Evolutionary conservation across 2,797 vertebrate genomes (phyloP).

Genomic region (Malacoraja senta): DNA sequence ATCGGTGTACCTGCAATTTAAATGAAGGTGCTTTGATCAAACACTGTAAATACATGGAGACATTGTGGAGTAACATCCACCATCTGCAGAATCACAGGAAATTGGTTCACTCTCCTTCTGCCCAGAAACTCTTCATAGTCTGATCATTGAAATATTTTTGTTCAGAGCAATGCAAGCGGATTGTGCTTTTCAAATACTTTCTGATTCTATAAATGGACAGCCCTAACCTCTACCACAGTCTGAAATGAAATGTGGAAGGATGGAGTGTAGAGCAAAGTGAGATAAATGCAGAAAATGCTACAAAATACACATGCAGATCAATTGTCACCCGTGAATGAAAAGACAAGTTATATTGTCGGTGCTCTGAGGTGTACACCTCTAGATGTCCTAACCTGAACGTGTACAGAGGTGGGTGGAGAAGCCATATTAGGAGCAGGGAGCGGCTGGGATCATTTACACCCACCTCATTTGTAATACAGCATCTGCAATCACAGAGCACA

Average conservation of each 20-base stretch:
- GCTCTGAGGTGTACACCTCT: not conserved
- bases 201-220: not conserved
- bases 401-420: not conserved
- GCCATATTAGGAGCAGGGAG: not conserved
- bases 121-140: not conserved
- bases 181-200: not conserved
- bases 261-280: not conserved
- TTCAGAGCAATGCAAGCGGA: not conserved
- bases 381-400: not conserved
- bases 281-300: not conserved
- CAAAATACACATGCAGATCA: not conserved
- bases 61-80: not conserved
- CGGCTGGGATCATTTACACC: not conserved
- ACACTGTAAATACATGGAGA: not conserved
- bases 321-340: not conserved
- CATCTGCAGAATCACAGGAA: not conserved
- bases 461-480: not conserved
- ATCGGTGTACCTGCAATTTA: not conserved
- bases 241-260: not conserved
- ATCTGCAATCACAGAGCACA: not conserved
- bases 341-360: not conserved
- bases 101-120: not conserved
- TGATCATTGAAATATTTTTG: not conserved
- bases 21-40: not conserved
- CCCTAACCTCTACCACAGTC: not conserved